These are phyloP conservation scores for Uromys caudimaculatus DNA, from an alignment of 2,797 vertebrate genomes.

Conservation along the genomic window DNA sequence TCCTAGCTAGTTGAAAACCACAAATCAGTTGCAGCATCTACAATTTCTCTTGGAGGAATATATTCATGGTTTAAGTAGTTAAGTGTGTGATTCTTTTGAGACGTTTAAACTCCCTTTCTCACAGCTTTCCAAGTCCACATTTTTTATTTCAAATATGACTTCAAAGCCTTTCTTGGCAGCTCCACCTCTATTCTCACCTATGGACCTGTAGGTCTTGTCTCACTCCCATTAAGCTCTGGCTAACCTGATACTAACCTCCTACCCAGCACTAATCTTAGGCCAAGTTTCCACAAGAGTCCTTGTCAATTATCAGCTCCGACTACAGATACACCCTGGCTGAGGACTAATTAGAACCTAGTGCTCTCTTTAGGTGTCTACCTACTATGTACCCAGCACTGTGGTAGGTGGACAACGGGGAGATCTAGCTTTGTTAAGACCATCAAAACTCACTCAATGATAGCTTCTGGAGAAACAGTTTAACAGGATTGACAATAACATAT, in stretches of 20 bases:
- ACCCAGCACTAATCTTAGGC: background rate
- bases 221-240: background rate
- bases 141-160: background rate
- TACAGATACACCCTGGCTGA: background rate
- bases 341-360: background rate
- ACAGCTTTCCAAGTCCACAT: background rate
- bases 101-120: background rate
- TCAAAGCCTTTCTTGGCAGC: background rate
- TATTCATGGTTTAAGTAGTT: background rate
- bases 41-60: no score
- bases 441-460: background rate
- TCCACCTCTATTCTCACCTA: background rate
- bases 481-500: background rate
- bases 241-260: background rate
- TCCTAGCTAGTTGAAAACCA: background rate
- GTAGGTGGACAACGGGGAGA: background rate
- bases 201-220: background rate
- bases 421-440: background rate
- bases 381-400: background rate
- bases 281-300: slow-evolving; percentile 18
- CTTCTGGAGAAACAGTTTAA: background rate
- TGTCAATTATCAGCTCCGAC: background rate
- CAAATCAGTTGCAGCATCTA: background rate
- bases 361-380: background rate
- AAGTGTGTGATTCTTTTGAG: background rate